Evolutionary conservation across 2,888 invertebrate genomes (phyloP), one percentile per base, ranked within the genome.

Genomic region (Drosophila leonis): DNA sequence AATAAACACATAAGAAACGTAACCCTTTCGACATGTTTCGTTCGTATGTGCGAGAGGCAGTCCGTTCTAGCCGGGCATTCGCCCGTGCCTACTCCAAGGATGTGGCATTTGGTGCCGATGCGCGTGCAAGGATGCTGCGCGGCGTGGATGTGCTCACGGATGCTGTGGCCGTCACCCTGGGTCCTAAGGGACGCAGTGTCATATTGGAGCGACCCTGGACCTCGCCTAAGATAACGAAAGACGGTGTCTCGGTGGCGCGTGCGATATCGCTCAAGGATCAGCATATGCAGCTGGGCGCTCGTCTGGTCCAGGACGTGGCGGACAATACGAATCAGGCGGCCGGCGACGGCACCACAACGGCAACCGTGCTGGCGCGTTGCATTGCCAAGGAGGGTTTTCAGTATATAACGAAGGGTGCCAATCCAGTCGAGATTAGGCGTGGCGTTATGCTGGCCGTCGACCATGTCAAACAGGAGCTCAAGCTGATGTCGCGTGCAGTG

Each of bases 81-180:
- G 72, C 82, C 62, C 95, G 97, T 86, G 94, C 94, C 90, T 97
- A 96, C 92, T 97, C 99, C 65, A 99, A 99, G 95, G 99, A 99
- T 94, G 97, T 99, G 48, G 96, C 98, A 89, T 99, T 99, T 94
- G 99, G 99, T 15, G 95, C 98, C 62, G 99, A 99, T 94, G 99
- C 98, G 71, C 95, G 99, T 92, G 97, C 98, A n/a, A 94, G 98
- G 77, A 99, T 99, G 99, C 95, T 99, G 54, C 97, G 98, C 92
- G 99, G 99, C 69, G 99, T 99, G 24, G 99, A 99, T 93, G 95
- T 99, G 60, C 94, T 99, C 48, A 98, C 99, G 10, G 99, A 99
- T 94, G 99, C 99, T 57, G 99, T 99, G n/a, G 99, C 99, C 20
- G 99, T 99, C 60, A 99, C 99, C 33, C 98, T 99, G 99, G 99